Evolutionary conservation across 2,888 invertebrate genomes (phyloP).

Genomic region (Allygus modestus): DNA sequence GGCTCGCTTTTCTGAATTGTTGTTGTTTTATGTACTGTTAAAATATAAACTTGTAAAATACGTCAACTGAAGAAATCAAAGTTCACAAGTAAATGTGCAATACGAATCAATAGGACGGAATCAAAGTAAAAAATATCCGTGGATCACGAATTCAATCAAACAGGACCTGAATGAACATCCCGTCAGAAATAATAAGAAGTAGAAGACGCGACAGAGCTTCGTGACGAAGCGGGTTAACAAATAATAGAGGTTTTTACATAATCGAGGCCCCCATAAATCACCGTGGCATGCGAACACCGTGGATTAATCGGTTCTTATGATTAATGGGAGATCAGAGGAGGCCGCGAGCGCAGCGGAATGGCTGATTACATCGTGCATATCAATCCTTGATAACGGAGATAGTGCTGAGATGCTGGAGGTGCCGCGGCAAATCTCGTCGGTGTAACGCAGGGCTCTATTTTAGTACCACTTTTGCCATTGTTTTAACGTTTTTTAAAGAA

Average conservation of each 20-base stretch:
- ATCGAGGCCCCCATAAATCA: constrained; percentile 38
- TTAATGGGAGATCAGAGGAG: constrained; percentile 44
- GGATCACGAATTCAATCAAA: constrained; percentile 3
- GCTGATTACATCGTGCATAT: constrained; percentile 44
- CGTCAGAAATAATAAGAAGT: constrained; percentile 34
- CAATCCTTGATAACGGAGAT: constrained; percentile 32
- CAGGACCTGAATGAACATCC: neutral
- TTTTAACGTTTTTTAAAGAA: too few relatives aligned
- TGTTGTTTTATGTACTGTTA: too few relatives aligned
- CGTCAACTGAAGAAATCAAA: too few relatives aligned
- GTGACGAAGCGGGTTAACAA: constrained; percentile 31
- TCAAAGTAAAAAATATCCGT: neutral
- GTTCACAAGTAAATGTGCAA: too few relatives aligned
- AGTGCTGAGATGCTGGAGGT: neutral
- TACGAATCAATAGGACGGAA: too few relatives aligned
- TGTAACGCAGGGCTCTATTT: neutral
- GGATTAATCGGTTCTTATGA: constrained; percentile 37
- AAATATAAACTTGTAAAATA: too few relatives aligned
- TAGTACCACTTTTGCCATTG: neutral
- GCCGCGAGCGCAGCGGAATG: constrained; percentile 37
- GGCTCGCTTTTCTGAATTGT: too few relatives aligned
- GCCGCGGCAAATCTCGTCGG: neutral
- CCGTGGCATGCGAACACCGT: constrained; percentile 43
- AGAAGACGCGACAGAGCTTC: constrained; percentile 6
- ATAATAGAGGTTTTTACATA: constrained; percentile 50